Conservation (phyloP, 2,797 vertebrate genomes). For the Phrynocephalus guinanensis region DNA sequence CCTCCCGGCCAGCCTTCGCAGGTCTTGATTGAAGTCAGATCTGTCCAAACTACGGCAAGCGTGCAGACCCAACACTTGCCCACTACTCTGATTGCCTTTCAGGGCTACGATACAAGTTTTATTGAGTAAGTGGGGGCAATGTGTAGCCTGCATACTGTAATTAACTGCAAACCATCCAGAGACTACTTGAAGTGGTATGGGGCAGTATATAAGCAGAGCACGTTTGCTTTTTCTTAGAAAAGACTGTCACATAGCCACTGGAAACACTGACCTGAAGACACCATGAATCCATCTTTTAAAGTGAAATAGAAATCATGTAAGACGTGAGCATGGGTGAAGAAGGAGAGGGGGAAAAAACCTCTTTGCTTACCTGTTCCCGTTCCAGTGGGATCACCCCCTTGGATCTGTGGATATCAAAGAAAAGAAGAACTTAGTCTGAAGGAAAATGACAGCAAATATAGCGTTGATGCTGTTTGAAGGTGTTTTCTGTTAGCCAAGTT, state of each 20-base stretch:
- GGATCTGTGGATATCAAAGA: conserved; percentile 84
- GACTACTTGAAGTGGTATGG: too few relatives aligned
- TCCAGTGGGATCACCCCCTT: conserved; percentile 96
- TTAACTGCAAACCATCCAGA: too few relatives aligned
- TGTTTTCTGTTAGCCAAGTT: neutral
- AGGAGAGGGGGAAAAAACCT: neutral
- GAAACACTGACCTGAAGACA: neutral
- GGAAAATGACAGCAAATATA: neutral
- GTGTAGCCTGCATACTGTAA: too few relatives aligned
- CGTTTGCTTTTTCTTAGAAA: too few relatives aligned
- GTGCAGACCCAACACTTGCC: neutral
- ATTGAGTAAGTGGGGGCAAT: too few relatives aligned
- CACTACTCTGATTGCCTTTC: too few relatives aligned
- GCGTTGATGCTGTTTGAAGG: neutral
- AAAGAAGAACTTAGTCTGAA: neutral
- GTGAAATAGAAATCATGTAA: neutral
- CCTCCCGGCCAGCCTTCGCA: neutral
- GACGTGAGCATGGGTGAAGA: rapidly evolving
- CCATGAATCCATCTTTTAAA: neutral
- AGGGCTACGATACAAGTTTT: too few relatives aligned
- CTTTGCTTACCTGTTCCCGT: conserved; percentile 89
- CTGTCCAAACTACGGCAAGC: neutral
- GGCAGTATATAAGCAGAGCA: too few relatives aligned
- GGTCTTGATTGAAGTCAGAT: too few relatives aligned
- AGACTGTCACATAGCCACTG: neutral